phyloP scores from a whole-genome alignment of 2,797 vertebrate species.

The Muscicapa comitata region DNA sequence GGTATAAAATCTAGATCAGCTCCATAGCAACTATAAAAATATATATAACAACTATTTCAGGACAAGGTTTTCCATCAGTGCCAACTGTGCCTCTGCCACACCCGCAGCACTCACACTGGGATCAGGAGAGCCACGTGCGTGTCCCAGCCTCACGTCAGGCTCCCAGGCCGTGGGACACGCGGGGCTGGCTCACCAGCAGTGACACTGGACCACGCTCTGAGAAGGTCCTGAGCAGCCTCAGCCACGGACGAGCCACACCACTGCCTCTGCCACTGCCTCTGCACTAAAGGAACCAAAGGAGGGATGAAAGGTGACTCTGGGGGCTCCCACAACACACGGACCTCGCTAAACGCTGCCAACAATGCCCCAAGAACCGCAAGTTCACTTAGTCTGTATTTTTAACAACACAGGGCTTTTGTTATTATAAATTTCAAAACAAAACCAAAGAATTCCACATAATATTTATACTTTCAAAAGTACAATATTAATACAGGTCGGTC shows the following conservation, averaged over 20 bases:
- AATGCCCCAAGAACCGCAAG: conserved; percentile 50
- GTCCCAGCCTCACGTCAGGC: accelerated
- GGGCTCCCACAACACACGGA: background rate
- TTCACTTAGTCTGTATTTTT: conserved; percentile 62
- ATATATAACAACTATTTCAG: conserved; percentile 32
- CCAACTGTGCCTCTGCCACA: background rate
- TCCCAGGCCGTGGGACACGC: background rate
- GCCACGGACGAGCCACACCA: accelerated
- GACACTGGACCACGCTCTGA: accelerated
- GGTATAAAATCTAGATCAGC: conserved; percentile 61
- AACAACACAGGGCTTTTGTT: conserved; percentile 71
- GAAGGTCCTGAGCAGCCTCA: background rate
- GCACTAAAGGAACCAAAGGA: background rate
- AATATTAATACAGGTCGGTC: conserved; percentile 91
- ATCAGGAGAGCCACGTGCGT: accelerated
- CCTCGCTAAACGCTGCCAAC: background rate
- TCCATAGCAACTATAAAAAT: conserved; percentile 55
- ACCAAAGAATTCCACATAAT: conserved; percentile 81
- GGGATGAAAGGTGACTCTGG: background rate
- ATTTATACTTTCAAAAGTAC: conserved; percentile 89
- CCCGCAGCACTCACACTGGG: accelerated
- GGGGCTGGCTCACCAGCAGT: background rate
- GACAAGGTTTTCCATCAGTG: conserved; percentile 25
- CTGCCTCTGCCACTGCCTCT: background rate
- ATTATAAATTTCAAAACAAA: conserved; percentile 78